Evolutionary conservation across 2,888 invertebrate species (phyloP).

Genomic region (Patella pellucida): DNA sequence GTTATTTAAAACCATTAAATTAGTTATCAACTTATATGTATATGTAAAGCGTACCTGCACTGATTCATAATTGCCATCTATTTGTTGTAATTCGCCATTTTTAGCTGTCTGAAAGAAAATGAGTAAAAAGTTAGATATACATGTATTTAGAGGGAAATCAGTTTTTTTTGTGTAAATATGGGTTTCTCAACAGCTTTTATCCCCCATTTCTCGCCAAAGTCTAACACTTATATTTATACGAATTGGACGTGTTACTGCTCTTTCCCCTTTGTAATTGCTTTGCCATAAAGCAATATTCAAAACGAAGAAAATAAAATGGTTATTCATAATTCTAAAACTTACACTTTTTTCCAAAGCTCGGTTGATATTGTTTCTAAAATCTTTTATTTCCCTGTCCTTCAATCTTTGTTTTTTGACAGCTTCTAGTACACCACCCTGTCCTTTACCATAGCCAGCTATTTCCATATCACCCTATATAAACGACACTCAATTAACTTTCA

Average conservation of each 20-base stretch:
- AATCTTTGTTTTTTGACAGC: constrained; percentile 45
- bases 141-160: no score
- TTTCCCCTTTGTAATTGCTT: not conserved
- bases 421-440: constrained; percentile 50
- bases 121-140: not conserved
- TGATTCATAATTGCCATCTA: constrained; percentile 30
- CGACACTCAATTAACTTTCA: not conserved
- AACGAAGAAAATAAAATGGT: not conserved
- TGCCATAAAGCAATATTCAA: not conserved
- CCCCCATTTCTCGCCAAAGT: no score
- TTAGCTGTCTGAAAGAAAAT: constrained; percentile 23
- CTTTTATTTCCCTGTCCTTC: constrained; percentile 39
- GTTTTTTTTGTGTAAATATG: no score
- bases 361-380: constrained; percentile 52
- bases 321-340: constrained; percentile 22
- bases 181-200: no score
- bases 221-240: no score
- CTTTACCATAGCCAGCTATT: constrained; percentile 51
- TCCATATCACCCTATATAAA: constrained; percentile 54
- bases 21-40: not conserved
- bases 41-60: constrained; percentile 28
- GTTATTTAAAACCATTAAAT: not conserved
- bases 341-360: constrained; percentile 51
- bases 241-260: no score
- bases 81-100: constrained; percentile 21